Evolutionary conservation across 2,797 vertebrate genomes (phyloP), one percentile per base, ranked within the genome.

Genomic region (Pitangus sulphuratus): DNA sequence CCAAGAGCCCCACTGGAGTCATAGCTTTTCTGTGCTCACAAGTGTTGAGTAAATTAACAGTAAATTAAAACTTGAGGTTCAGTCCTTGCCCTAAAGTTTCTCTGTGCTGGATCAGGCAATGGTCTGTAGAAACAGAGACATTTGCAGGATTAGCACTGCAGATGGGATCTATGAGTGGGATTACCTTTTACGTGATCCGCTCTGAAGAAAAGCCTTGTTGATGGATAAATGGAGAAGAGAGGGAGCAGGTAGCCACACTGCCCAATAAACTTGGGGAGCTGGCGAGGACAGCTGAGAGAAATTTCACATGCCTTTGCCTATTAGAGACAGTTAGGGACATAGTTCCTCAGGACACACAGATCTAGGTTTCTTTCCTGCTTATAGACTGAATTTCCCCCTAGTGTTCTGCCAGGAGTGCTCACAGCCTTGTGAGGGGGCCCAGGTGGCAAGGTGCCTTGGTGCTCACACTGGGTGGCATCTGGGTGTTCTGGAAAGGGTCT

Each of bases 391-490:
- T 90, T 92, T 90, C 47, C 18, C 31, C 25, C 40, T 19, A 3
- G 15, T 35, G 24, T 79, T 12, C 40, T 62, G 18, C 66, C 13
- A 3, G 66, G 51, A 62, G 26, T 30, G 20, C 62, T 79, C 40
- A 33, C 18, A 60, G 56, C 48, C 60, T 37, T 74, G 26, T 0
- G 0, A 35, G 11, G 50, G 26, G 30, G 5, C 24, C 35, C 6
- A 2, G 16, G 30, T 53, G 58, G 35, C 66, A 39, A 39, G 57
- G 40, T 70, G 65, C 47, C n/a, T 21, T 20, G 26, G 35, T 70
- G 51, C 54, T 39, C 3, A 0, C 47, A 42, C 47, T 21, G 26
- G 0, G 57, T 0, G 0, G 35, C 53, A 4, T 2, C 70, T 15
- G 54, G 10, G n/a, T 51, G 42, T 35, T 74, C 48, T 39, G 48